Evolutionary conservation across 2,113 vertebrate species (phyloP), one percentile per base, ranked within the genome.

Genomic region (Dromiciops gliroides): DNA sequence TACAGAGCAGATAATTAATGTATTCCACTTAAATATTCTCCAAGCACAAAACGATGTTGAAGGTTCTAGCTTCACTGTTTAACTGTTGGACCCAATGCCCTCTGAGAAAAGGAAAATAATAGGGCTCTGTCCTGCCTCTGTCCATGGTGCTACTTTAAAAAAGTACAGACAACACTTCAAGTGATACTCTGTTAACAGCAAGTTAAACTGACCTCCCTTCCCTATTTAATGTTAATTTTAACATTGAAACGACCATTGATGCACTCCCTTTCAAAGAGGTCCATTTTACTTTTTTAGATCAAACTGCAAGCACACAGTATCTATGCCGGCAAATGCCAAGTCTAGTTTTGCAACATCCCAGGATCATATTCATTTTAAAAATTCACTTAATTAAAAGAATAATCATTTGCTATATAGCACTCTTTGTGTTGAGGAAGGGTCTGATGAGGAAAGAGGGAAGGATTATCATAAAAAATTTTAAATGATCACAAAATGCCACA

Each of bases 1-100:
- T 95, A 93, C 93, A 95, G 89, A 96, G 95, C 90, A 95, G 93
- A 93, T 8, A 95, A 94, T 92, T 75, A 89, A 93, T 26, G n/a
- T 31, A n/a, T 75, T 90, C 14, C 11, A 91, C 26, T 92, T 31
- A 94, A 60, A 94, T 90, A 67, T 12, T 95, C 92, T 91, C 50
- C 1, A 90, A 95, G 67, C 49, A 95, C 28, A 89, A 23, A 3
- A 90, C 1, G 11, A 48, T 16, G n/a, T 47, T 83, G 75, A 92
- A 50, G 16, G 37, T 48, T 92, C 89, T 31, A 60, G 52, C 3
- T 83, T 83, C 67, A 44, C 19, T 0, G 10, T 37, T 37, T 44
- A 83, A 75, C 37, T 75, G 16, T 22, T 75, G 67, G 7, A n/a
- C 16, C 37, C 67, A 22, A 19, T 75, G 67, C 37, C 67, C 37